Evolutionary conservation across 2,797 vertebrate genomes (phyloP).

Genomic region (Protonibea diacanthus): DNA sequence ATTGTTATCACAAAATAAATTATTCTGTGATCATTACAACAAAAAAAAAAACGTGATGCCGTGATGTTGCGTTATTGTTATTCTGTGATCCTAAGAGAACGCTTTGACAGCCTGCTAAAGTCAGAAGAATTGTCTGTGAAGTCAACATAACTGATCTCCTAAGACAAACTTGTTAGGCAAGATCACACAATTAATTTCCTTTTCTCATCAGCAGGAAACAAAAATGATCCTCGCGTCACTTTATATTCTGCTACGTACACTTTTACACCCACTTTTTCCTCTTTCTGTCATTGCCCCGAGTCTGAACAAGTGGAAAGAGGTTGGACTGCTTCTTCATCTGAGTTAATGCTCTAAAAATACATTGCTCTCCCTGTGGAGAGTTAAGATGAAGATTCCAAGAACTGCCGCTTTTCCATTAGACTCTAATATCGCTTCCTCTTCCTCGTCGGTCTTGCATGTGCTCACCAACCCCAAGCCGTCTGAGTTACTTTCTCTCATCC

Average conservation of each 20-base stretch:
- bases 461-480: constrained; percentile 37
- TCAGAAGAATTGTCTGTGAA: constrained; percentile 26
- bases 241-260: not conserved
- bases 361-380: constrained; percentile 54
- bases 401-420: constrained; percentile 53
- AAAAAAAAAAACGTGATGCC: not conserved
- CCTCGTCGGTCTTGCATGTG: constrained; percentile 26
- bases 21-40: constrained; percentile 21
- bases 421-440: constrained; percentile 43
- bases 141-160: constrained; percentile 12
- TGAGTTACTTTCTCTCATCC: constrained; percentile 44
- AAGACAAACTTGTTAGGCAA: constrained; percentile 27
- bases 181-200: constrained; percentile 19
- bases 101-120: constrained; percentile 24
- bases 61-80: constrained; percentile 17
- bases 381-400: constrained; percentile 63
- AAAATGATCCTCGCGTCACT: constrained; percentile 13
- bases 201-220: not conserved
- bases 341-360: constrained; percentile 70
- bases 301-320: constrained; percentile 51
- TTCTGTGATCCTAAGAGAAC: constrained; percentile 33
- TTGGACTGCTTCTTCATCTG: constrained; percentile 58
- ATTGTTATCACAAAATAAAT: constrained; percentile 19
- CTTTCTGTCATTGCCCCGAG: constrained; percentile 31
- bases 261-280: constrained; percentile 25